phyloP scores from a whole-genome alignment of 2,797 vertebrate genomes.

The Onychomys leucogaster region DNA sequence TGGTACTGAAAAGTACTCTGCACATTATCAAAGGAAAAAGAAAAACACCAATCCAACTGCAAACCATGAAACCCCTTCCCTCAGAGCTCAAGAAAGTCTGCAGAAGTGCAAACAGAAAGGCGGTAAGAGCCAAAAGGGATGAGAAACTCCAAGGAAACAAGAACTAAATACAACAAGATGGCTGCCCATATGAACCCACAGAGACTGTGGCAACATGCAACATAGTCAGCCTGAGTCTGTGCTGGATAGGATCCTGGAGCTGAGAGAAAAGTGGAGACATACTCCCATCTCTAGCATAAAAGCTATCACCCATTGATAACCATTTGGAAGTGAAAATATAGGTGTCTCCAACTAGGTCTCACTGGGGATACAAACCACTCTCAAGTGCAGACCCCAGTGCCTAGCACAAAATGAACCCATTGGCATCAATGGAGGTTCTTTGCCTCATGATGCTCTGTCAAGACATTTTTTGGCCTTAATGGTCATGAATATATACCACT shows the following conservation, averaged over 20 bases:
- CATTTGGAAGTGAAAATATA: no score
- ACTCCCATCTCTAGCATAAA: background rate
- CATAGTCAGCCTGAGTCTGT: background rate
- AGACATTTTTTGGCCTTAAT: background rate
- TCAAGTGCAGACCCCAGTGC: background rate
- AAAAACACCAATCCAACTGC: background rate
- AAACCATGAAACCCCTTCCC: background rate
- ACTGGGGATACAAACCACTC: background rate
- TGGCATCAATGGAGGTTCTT: background rate
- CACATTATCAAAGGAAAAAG: background rate
- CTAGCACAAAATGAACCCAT: background rate
- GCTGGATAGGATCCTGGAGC: background rate
- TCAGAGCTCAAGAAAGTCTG: background rate
- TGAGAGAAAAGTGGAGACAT: background rate
- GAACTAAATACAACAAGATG: background rate
- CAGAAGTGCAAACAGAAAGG: background rate
- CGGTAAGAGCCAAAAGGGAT: no score
- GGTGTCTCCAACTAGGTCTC: background rate
- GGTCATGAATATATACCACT: no score
- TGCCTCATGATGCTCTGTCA: background rate
- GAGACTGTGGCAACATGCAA: background rate
- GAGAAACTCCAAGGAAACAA: background rate
- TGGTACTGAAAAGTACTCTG: no score
- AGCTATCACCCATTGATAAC: no score
- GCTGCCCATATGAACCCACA: background rate